A percentile compares a stretch with the other conserved stretches of the same genome.
Evolutionary conservation across 2,113 vertebrate genomes (phyloP).

Genomic region (Aspiorhynchus laticeps): DNA sequence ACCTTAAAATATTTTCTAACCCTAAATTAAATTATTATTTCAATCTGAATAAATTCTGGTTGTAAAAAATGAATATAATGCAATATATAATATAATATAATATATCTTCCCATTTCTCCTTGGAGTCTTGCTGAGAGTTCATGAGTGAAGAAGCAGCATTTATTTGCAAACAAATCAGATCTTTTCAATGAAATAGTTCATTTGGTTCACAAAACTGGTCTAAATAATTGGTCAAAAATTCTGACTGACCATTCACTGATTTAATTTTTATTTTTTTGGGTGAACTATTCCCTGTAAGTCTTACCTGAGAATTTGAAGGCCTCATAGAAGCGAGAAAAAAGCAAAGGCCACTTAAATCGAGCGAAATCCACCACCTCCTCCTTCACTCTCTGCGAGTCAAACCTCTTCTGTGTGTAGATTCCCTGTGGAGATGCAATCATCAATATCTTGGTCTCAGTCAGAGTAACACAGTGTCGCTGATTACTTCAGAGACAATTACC

Average conservation of each 20-base stretch:
- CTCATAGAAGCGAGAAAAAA: constrained; percentile 98
- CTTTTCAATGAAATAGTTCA: background rate
- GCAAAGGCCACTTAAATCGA: constrained; percentile 96
- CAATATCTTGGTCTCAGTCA: constrained; percentile 29
- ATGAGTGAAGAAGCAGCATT: background rate
- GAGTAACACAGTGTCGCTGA: background rate
- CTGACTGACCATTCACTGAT: background rate
- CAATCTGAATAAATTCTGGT: background rate
- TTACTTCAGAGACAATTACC: constrained; percentile 6
- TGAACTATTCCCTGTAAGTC: background rate
- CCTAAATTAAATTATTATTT: background rate
- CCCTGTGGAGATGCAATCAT: constrained; percentile 73
- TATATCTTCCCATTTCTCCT: background rate
- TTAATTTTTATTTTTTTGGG: too few species aligned
- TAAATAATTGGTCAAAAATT: background rate
- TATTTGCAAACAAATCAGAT: background rate
- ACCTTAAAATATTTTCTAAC: background rate
- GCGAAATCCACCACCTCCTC: constrained; percentile 97
- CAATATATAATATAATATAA: too few species aligned
- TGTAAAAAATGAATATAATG: too few species aligned
- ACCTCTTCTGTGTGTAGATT: constrained; percentile 93
- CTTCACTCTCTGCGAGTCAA: constrained; percentile 92
- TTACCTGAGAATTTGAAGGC: constrained; percentile 97
- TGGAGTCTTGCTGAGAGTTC: background rate
- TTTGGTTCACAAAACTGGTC: background rate